Evolutionary conservation across 1,140 invertebrate species (phyloP), one percentile per base, ranked within the genome.

Genomic region (Micrasema minimum): DNA sequence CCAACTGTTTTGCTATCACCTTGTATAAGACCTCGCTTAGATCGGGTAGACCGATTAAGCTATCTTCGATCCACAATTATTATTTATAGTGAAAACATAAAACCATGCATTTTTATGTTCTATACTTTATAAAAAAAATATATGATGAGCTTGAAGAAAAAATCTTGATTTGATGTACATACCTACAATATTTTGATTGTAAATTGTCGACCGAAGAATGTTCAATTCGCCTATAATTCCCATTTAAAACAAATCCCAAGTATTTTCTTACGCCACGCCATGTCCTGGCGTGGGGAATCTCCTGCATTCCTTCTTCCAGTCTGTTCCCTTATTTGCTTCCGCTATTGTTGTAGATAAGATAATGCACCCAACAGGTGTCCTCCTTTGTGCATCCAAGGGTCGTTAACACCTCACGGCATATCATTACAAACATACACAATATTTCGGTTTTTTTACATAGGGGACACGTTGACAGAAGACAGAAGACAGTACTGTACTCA

Each of bases 311-410:
- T 20, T 10, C 7, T 48, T 22, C 51, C 51, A 55, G 51, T 7
- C 43, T 55, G 23, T 35, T 55, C 51, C 22, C 51, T 59, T 59
- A 59, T 59, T 59, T 55, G 38, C 35, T 31, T 55, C 37, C 64
- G 38, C 62, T n/a, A 37, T 70, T 51, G 57, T 59, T 22, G 18
- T 10, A 70, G 68, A 70, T 70, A 70, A 70, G 68, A 70, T 70
- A 70, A 70, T 70, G 50, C 57, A 23, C 43, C 20, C 23, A 62
- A 62, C 68, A 70, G 68, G 68, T 70, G 68, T 70, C 68, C 62
- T 31, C 12, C 31, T 48, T 53, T 70, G 59, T 70, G 68, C 62
- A 48, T 43, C n/a, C 37, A 23, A 31, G 51, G 68, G 68, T 70
- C 57, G 59, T 70, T 70, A 62, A 64, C 68, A 70, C 55, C 62